These are phyloP conservation scores for Luperina nickerlii DNA, from an alignment of 2,888 invertebrate genomes.

Conservation along the genomic window DNA sequence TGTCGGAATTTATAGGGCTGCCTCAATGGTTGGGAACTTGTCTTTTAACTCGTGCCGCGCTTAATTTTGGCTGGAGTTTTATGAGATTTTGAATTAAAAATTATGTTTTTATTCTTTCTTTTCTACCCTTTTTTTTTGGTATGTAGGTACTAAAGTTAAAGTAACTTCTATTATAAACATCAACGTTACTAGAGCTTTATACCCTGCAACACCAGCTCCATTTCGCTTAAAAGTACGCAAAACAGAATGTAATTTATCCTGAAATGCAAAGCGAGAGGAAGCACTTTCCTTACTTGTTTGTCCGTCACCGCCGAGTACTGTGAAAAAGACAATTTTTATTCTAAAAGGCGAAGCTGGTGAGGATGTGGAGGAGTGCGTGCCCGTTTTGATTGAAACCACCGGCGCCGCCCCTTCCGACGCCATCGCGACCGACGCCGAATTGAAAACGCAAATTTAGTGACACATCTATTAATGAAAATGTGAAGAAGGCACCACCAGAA, in stretches of 20 bases:
- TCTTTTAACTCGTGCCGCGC: conserved; percentile 68
- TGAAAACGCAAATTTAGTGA: conserved; percentile 89
- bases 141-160: neutral
- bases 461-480: conserved; percentile 88
- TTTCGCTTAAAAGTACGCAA: conserved; percentile 7
- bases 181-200: neutral
- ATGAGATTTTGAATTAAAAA: conserved; percentile 59
- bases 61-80: conserved; percentile 69
- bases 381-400: conserved; percentile 89
- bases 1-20: conserved; percentile 73
- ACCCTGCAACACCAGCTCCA: neutral
- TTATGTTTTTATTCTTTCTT: conserved; percentile 22
- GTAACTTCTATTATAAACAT: neutral
- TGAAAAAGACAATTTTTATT: conserved; percentile 90
- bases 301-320: conserved; percentile 80
- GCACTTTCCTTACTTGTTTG: conserved; percentile 77
- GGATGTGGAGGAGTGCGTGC: conserved; percentile 89
- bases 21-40: conserved; percentile 68
- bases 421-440: conserved; percentile 80
- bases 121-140: neutral
- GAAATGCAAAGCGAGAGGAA: conserved; percentile 57
- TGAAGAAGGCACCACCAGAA: conserved; percentile 81
- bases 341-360: conserved; percentile 87
- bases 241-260: conserved; percentile 23
- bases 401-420: conserved; percentile 67